Base-by-base conservation (phyloP, 2,113 vertebrate species). In the Hystrix cristata region DNA sequence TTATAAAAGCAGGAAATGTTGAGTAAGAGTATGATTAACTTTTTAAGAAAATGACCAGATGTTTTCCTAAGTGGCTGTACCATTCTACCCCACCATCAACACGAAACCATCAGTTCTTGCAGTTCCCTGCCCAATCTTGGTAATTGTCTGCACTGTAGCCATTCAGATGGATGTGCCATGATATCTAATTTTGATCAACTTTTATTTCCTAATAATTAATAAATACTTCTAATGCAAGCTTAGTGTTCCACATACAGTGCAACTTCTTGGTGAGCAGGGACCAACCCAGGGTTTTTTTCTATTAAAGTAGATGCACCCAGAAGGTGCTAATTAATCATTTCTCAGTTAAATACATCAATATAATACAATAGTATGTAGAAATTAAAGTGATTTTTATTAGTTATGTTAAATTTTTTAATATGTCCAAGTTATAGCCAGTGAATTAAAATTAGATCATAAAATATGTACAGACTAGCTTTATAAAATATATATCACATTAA, bases 401-500 rank as follows among this genome's bases (percentile, higher is more conserved):
- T 71, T 72, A 90, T 60, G 8, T 23, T 53, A 43, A 67, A 85
- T 21, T 89, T 14, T 10, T 78, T 64, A 83, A 79, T 92, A 78
- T 46, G 13, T n/a, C 43, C 38, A n/a, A 46, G 12, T 57, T 83
- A 71, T 59, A 78, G 7, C 90, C 27, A 90, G 38, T 74, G 87
- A 90, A 59, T 90, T 90, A 90, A 64, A 43, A 89, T 27, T 29
- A 16, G 46, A 2, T 89, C 25, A 64, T 81, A 89, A 95, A 78
- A 89, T 81, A 78, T 46, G 46, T 46, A 25, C 25, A 51, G 16
- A 3, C 15, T 94, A 14, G 57, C 48, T 87, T 55, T 85, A 31
- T 46, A 31, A 92, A 65, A 74, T 51, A 72, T 55, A 38, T 25
- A 57, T 46, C 64, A 67, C 48, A 78, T 90, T 62, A 76, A 95